Base-by-base conservation (phyloP, 2,888 invertebrate species). In the Epinotia brunnichana region DNA sequence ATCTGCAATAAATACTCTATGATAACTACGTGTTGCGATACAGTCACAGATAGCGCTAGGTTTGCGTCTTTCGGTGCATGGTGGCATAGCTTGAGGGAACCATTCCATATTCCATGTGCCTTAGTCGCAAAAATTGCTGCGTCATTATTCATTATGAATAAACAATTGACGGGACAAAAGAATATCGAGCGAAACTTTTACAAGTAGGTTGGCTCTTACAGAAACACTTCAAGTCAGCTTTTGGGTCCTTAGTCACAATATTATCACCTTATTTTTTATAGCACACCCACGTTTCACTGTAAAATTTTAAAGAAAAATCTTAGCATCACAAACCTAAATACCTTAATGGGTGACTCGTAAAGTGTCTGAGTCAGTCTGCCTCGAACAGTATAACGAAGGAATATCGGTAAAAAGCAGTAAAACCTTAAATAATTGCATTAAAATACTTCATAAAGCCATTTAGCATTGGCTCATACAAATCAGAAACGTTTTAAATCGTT, bases 381-480 rank as follows among this genome's bases (percentile, higher is more conserved):
- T 73, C 77, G 75, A 67, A 51, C 74, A 74, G 73, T 70, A 76
- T 76, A 76, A 78, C 76, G 71, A 77, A 74, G 75, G 76, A 76
- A 74, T 78, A 79, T 78, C 78, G 74, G 75, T 78, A 78, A 73
- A 76, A 73, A 59, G 74, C 71, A 72, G 74, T 77, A 76, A 79
- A 79, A 80, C 74, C 76, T 74, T 70, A 77, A 79, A 81, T 82
- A 82, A 83, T 82, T 78, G 77, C 77, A 81, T 81, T 83, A 80
- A 81, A 81, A 82, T 79, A 78, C 81, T 82, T 81, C 82, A 79
- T 80, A 81, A 81, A 81, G 74, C 78, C 76, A 80, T 80, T 83
- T 79, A 79, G 76, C 75, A 77, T 77, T 77, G 74, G 76, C 74
- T 74, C 78, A 80, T 76, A 79, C 77, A 81, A 80, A 79, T 81